Conservation (phyloP, 2,797 vertebrate species). For the Ciconia nigra region DNA sequence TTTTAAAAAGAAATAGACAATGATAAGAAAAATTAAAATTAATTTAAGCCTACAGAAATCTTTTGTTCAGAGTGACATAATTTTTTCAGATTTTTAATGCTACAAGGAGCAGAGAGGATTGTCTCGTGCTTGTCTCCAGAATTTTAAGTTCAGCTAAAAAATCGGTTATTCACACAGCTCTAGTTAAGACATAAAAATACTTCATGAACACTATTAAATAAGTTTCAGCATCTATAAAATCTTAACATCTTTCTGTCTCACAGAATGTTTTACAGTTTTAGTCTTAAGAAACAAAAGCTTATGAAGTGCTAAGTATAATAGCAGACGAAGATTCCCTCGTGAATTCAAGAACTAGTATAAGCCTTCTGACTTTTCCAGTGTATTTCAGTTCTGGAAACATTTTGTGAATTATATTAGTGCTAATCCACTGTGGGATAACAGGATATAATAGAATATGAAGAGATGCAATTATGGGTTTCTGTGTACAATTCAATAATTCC, state of each 20-base stretch:
- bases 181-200: not conserved
- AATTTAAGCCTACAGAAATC: not conserved
- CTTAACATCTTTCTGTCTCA: not conserved
- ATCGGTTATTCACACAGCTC: not conserved
- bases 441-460: not conserved
- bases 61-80: rapidly evolving
- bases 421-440: conserved; percentile 16
- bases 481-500: not conserved
- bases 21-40: not conserved
- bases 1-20: not conserved
- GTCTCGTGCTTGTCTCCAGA: not conserved
- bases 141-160: not conserved
- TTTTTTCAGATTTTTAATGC: not conserved
- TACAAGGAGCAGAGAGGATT: not conserved
- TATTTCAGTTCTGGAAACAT: not conserved
- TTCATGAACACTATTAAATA: not conserved
- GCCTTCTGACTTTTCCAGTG: not conserved
- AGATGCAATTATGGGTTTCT: not conserved
- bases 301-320: not conserved
- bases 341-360: not conserved
- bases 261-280: not conserved
- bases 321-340: not conserved
- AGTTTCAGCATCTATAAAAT: not conserved
- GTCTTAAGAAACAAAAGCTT: conserved; percentile 1
- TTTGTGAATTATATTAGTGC: not conserved